A percentile compares a stretch with the other conserved stretches of the same genome.
These are phyloP conservation scores for Scaptomyza polygonia DNA, from an alignment of 2,888 invertebrate genomes.

Conservation along the genomic window DNA sequence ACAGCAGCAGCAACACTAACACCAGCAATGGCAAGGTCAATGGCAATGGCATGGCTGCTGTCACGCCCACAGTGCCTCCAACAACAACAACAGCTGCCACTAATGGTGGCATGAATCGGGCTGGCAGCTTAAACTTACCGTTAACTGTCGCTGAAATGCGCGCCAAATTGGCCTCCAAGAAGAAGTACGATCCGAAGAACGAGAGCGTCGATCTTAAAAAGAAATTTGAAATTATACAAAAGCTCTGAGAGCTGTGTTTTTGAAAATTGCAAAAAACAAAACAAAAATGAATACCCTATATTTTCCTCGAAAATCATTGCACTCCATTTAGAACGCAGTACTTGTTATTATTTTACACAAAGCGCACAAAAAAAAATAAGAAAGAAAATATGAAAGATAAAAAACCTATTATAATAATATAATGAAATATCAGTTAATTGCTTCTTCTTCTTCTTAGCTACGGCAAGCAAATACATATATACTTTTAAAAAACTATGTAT, in stretches of 20 bases:
- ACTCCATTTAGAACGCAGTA: constrained; percentile 44
- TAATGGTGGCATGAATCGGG: constrained; percentile 54
- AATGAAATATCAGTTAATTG: constrained; percentile 5
- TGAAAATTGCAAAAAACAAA: neutral
- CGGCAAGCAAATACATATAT: constrained; percentile 37
- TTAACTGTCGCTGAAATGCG: constrained; percentile 97
- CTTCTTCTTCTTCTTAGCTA: constrained; percentile 15
- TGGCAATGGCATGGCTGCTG: constrained; percentile 36
- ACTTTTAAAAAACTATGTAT: constrained; percentile 58
- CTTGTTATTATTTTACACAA: constrained; percentile 65
- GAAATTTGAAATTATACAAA: constrained; percentile 97
- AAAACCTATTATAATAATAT: constrained; percentile 1
- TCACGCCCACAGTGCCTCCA: constrained; percentile 33
- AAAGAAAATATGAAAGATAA: neutral
- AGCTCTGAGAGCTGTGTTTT: constrained; percentile 88
- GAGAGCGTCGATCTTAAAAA: constrained; percentile 95
- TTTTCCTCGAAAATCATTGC: constrained; percentile 15
- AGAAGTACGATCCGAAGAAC: constrained; percentile 95
- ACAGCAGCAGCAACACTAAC: constrained; percentile 21
- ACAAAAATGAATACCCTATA: neutral
- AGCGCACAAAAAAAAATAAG: constrained; percentile 33
- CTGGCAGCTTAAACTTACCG: constrained; percentile 89
- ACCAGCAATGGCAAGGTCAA: constrained; percentile 31
- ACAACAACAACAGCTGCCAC: constrained; percentile 20
- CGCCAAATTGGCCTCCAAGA: constrained; percentile 92